A percentile compares a stretch with the other conserved stretches of the same genome.
These are phyloP conservation scores for Radopholus similis DNA, from an alignment of 1,140 invertebrate genomes.

Conservation along the genomic window DNA sequence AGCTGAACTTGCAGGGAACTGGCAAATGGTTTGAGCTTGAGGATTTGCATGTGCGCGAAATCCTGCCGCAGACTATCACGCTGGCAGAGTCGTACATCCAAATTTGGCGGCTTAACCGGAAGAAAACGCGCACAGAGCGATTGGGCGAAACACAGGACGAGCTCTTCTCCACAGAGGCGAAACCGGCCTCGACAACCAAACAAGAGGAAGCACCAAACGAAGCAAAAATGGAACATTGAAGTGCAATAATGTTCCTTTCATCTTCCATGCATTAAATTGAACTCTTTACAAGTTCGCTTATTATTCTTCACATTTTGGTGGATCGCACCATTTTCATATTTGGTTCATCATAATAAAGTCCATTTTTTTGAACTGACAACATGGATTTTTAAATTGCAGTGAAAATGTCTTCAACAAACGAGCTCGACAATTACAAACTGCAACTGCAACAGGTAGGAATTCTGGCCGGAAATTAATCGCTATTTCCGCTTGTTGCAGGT, in stretches of 20 bases:
- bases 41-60: conserved; percentile 95
- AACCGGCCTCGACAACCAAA: neutral
- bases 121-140: conserved; percentile 42
- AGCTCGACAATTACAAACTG: conserved; percentile 41
- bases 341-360: neutral
- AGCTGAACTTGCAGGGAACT: conserved; percentile 64
- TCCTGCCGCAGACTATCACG: conserved; percentile 98
- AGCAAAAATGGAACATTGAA: neutral
- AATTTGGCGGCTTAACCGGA: conserved; percentile 53
- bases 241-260: too few species aligned
- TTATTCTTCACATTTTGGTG: neutral
- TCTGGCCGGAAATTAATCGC: neutral
- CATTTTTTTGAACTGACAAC: neutral
- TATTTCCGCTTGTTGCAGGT: conserved; percentile 30
- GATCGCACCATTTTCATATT: neutral
- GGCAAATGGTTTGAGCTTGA: conserved; percentile 90
- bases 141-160: conserved; percentile 36
- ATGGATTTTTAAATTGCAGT: neutral
- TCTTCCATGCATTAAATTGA: neutral
- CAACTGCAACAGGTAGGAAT: conserved; percentile 37
- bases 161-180: neutral
- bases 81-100: conserved; percentile 98
- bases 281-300: neutral
- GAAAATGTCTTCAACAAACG: neutral
- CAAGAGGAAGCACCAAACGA: neutral